A percentile compares a stretch with the other conserved stretches of the same genome.
phyloP scores from a whole-genome alignment of 1,140 invertebrate genomes.

The Harlomillsia oculata region DNA sequence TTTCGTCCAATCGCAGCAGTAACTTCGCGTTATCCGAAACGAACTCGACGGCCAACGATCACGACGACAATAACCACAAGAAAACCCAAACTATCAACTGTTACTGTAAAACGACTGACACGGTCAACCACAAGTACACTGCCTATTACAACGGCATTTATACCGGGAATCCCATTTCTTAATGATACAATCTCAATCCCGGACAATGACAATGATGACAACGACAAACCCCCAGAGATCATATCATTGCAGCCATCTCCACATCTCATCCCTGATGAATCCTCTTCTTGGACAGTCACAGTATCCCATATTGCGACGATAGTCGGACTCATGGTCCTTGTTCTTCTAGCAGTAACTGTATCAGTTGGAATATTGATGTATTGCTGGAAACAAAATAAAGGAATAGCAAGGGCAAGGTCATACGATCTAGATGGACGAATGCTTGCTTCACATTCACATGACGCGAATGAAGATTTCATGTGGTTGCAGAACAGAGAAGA shows the following conservation, averaged over 20 bases:
- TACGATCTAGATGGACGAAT: conserved; percentile 25
- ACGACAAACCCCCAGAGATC: too few relatives aligned
- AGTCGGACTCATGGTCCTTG: conserved; percentile 7
- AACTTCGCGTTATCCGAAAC: too few relatives aligned
- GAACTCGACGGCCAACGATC: too few relatives aligned
- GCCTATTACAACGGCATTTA: too few relatives aligned
- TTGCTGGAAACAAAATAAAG: conserved; percentile 28
- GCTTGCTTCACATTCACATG: conserved; percentile 15
- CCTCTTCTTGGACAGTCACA: too few relatives aligned
- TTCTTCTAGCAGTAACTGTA: background rate
- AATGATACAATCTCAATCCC: too few relatives aligned
- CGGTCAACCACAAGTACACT: background rate
- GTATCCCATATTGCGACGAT: too few relatives aligned
- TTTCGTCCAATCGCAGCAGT: too few relatives aligned
- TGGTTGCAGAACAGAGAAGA: conserved; percentile 14
- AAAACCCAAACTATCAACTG: background rate
- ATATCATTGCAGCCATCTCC: too few relatives aligned
- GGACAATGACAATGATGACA: background rate
- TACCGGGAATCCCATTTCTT: too few relatives aligned
- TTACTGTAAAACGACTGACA: background rate
- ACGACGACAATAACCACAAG: background rate
- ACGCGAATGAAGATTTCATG: conserved; percentile 28
- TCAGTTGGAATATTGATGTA: conserved; percentile 5
- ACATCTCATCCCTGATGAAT: too few relatives aligned
- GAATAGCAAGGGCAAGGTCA: conserved; percentile 21